phyloP scores from a whole-genome alignment of 2,888 invertebrate genomes.

The Taphrorychus bicolor region DNA sequence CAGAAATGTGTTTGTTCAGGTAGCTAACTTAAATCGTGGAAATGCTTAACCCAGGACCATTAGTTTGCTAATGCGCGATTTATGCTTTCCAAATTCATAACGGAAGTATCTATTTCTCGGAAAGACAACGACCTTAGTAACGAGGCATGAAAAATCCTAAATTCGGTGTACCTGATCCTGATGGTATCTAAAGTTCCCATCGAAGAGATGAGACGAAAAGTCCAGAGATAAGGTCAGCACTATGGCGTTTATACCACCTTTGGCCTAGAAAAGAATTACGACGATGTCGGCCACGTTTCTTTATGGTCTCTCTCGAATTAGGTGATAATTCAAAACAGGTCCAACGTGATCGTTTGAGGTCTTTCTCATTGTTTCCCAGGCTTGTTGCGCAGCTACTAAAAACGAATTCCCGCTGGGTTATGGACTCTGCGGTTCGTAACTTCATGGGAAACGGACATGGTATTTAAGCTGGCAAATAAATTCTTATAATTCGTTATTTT shows the following conservation, averaged over 20 bases:
- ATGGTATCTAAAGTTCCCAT: not conserved
- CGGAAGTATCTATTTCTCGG: not conserved
- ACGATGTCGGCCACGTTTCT: slow-evolving; percentile 20
- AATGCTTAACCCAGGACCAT: too few relatives aligned
- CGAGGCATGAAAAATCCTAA: too few relatives aligned
- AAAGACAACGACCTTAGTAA: too few relatives aligned
- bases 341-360: slow-evolving; percentile 27
- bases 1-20: not conserved
- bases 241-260: not conserved
- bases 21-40: not conserved
- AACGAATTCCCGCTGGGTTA: slow-evolving; percentile 25
- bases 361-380: slow-evolving; percentile 31
- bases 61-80: too few relatives aligned
- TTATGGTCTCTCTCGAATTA: slow-evolving; percentile 28
- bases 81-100: too few relatives aligned
- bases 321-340: slow-evolving; percentile 37
- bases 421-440: slow-evolving; percentile 20
- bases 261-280: slow-evolving; percentile 4
- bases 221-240: not conserved
- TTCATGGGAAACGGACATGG: slow-evolving; percentile 24
- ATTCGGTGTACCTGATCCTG: not conserved
- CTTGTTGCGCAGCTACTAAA: slow-evolving; percentile 22
- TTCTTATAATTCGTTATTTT: slow-evolving; percentile 1
- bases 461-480: slow-evolving; percentile 8
- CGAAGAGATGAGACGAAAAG: not conserved